These are phyloP conservation scores for Ctenomys sociabilis DNA, from an alignment of 2,113 vertebrate species.

Conservation along the genomic window DNA sequence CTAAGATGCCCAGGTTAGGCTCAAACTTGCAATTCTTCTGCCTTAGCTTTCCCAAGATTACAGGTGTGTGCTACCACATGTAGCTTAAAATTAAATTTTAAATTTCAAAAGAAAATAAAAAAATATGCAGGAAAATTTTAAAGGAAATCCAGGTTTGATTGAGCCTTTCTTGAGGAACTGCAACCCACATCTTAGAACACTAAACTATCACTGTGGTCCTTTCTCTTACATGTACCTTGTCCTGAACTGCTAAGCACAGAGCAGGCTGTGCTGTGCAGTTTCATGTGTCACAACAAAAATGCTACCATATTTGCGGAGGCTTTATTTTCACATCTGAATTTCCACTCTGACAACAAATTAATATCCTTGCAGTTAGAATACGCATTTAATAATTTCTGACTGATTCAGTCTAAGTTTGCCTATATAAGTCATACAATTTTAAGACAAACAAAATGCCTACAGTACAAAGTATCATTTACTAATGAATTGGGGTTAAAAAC, in stretches of 20 bases:
- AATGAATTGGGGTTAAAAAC: background rate
- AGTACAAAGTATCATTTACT: background rate
- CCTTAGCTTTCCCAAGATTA: background rate
- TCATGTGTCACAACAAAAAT: background rate
- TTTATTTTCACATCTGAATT: background rate
- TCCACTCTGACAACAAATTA: background rate
- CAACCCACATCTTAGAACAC: background rate
- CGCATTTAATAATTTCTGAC: background rate
- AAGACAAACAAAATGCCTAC: background rate
- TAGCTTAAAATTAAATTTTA: background rate
- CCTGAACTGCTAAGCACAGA: background rate
- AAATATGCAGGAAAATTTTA: slow-evolving; percentile 21
- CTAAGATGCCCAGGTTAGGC: background rate
- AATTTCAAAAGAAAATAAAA: slow-evolving; percentile 26
- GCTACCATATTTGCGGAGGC: background rate
- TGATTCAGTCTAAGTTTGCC: background rate
- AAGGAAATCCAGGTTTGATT: slow-evolving; percentile 20
- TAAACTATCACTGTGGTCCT: background rate
- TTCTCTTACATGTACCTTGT: background rate
- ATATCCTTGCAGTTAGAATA: background rate
- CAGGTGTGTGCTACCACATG: background rate
- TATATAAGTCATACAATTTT: background rate
- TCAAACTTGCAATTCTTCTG: background rate
- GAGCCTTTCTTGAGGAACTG: background rate
- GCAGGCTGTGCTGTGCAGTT: background rate